Conservation (phyloP, 2,113 vertebrate genomes). For the Urocitellus parryii region DNA sequence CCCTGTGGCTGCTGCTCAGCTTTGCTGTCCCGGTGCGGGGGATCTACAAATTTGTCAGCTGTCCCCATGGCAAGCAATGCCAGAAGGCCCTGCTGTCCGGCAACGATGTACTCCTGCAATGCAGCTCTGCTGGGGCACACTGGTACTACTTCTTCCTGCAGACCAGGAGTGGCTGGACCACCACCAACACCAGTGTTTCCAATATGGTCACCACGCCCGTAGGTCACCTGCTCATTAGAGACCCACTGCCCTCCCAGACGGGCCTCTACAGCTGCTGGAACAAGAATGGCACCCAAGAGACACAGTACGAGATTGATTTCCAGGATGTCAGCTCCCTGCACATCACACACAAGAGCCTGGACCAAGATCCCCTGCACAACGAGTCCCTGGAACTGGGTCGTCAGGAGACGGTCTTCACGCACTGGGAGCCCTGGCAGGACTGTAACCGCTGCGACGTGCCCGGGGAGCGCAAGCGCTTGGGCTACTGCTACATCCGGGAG, state of each 20-base stretch:
- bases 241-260: constrained; percentile 37
- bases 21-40: background rate
- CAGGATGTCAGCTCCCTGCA: constrained; percentile 69
- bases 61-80: background rate
- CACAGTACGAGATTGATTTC: constrained; percentile 78
- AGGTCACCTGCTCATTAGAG: background rate
- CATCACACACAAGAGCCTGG: constrained; percentile 63
- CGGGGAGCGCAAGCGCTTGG: constrained; percentile 81
- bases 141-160: constrained; percentile 22
- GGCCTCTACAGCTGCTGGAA: constrained; percentile 77
- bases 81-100: constrained; percentile 58
- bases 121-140: background rate
- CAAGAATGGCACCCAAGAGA: background rate
- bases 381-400: background rate
- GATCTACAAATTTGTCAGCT: background rate
- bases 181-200: fast-evolving
- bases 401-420: constrained; percentile 72
- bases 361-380: constrained; percentile 30
- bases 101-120: constrained; percentile 48
- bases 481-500: constrained; percentile 76
- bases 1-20: constrained; percentile 57
- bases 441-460: constrained; percentile 72
- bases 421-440: constrained; percentile 84
- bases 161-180: fast-evolving
- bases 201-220: background rate